phyloP scores from a whole-genome alignment of 2,797 vertebrate genomes.

The Alcedo atthis region DNA sequence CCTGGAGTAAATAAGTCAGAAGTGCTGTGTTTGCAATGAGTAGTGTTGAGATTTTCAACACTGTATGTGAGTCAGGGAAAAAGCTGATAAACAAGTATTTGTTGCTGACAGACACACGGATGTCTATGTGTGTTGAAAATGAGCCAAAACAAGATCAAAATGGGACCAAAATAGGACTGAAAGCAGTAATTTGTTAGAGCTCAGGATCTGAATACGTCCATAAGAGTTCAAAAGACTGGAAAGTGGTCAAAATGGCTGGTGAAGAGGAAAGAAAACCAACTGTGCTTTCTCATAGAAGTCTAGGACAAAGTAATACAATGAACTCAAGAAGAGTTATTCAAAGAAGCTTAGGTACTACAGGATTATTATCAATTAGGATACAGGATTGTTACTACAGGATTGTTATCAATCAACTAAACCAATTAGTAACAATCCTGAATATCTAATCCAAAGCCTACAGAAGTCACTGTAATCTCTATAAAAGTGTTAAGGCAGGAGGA shows the following conservation, averaged over 20 bases:
- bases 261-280: not conserved
- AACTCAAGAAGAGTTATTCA: not conserved
- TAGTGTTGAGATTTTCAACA: not conserved
- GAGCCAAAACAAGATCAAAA: not conserved
- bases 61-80: not conserved
- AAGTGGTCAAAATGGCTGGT: not conserved
- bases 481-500: not conserved
- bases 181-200: not conserved
- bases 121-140: not conserved
- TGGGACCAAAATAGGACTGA: not conserved
- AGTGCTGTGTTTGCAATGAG: not conserved
- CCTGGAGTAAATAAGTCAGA: not conserved
- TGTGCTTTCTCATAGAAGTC: not conserved
- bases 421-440: not conserved
- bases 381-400: too few species aligned
- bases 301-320: not conserved
- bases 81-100: not conserved
- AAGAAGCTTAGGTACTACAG: accelerated
- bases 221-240: not conserved
- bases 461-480: not conserved
- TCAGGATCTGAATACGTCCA: not conserved
- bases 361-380: too few species aligned
- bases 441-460: not conserved
- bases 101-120: not conserved
- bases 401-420: too few species aligned